These are phyloP conservation scores for Subacronicta megacephala DNA, from an alignment of 2,888 invertebrate genomes.

Conservation along the genomic window DNA sequence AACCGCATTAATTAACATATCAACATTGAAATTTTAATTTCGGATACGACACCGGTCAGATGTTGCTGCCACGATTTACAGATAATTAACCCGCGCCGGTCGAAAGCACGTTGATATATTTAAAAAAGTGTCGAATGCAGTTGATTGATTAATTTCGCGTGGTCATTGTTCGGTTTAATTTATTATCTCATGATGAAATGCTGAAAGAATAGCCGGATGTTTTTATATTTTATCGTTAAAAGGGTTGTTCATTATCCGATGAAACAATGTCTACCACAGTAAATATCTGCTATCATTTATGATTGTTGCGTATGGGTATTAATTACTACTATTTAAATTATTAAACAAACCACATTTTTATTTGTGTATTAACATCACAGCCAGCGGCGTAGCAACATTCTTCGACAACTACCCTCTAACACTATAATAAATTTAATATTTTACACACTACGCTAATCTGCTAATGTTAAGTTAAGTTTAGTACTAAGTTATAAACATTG, in stretches of 20 bases:
- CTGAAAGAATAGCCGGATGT: slow-evolving; percentile 24
- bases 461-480: too few relatives aligned
- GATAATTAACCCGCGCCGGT: slow-evolving; percentile 64
- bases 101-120: slow-evolving; percentile 60
- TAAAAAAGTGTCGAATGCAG: slow-evolving; percentile 66
- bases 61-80: slow-evolving; percentile 60
- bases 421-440: too few relatives aligned
- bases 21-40: slow-evolving; percentile 68
- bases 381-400: too few relatives aligned
- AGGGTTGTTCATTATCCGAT: slow-evolving; percentile 34
- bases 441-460: too few relatives aligned
- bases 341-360: too few relatives aligned
- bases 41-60: slow-evolving; percentile 52
- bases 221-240: slow-evolving; percentile 33
- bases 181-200: slow-evolving; percentile 47
- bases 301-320: too few relatives aligned
- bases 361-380: too few relatives aligned
- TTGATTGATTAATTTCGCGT: slow-evolving; percentile 66
- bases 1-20: slow-evolving; percentile 65
- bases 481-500: too few relatives aligned
- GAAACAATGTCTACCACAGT: not conserved
- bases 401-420: too few relatives aligned
- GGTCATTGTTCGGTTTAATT: slow-evolving; percentile 52
- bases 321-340: too few relatives aligned
- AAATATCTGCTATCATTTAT: too few relatives aligned